phyloP scores from a whole-genome alignment of 2,888 invertebrate species.

The Dermolepida albohirtum region DNA sequence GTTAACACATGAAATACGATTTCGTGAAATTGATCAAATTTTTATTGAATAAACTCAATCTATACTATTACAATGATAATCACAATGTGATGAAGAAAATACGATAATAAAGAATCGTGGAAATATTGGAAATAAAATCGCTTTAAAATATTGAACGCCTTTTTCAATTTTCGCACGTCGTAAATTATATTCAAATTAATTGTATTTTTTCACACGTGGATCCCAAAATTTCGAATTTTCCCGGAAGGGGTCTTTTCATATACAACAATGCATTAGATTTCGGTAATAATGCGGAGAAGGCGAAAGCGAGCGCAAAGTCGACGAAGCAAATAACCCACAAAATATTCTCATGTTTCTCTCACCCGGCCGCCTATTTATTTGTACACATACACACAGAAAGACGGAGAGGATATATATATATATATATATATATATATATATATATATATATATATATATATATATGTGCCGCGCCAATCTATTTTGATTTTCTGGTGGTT shows the following conservation, averaged over 20 bases:
- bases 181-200: too few species aligned
- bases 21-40: too few species aligned
- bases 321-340: slow-evolving; percentile 19
- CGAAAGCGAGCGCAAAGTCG: slow-evolving; percentile 4
- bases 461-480: slow-evolving; percentile 9
- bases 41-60: too few species aligned
- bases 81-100: too few species aligned
- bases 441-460: too few species aligned
- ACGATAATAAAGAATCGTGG: too few species aligned
- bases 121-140: too few species aligned
- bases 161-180: too few species aligned
- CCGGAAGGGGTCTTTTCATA: neutral
- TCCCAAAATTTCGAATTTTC: slow-evolving; percentile 3
- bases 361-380: slow-evolving; percentile 1
- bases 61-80: too few species aligned
- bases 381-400: neutral
- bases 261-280: slow-evolving; percentile 11
- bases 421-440: slow-evolving; percentile 4
- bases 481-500: slow-evolving; percentile 11
- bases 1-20: too few species aligned
- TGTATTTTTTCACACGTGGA: neutral
- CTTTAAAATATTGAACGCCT: too few species aligned
- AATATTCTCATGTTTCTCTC: slow-evolving; percentile 7
- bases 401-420: neutral
- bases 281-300: neutral